Base-by-base conservation (phyloP, 2,888 invertebrate species). In the Drosophila histrio region DNA sequence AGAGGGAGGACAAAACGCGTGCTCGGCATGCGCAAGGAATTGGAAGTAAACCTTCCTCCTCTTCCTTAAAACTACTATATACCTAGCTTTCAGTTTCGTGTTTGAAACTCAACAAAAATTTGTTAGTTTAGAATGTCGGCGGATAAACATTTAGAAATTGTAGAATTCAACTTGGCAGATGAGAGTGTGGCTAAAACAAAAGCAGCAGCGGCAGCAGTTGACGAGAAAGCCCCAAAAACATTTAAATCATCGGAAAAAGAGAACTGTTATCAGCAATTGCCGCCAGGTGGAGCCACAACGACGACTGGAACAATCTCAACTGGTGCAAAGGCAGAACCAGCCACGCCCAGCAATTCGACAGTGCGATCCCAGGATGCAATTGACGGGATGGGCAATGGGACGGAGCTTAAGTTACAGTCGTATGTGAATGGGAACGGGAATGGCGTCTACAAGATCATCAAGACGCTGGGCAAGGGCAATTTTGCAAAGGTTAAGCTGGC, bases 401-500 rank as follows among this genome's bases (percentile, higher is more conserved):
- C 77, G 7, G 82, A 88, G 17, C 69, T 73, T 26, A 82, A 79
- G 61, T 71, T 73, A 24, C 84, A 77, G 28, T 78, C 85, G 15
- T 73, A 78, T 41, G 74, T 63, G n/a, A 85, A 68, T 39, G 81
- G 78, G 49, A 86, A 76, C 93, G 96, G 88, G 94, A 97, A 93
- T 97, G 99, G 92, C 97, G 99, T 99, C 93, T 99, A 99, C 94
- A 97, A 98, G 93, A 94, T 99, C 91, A 95, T 99, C 92, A 99
- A 99, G 93, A 99, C 99, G 82, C 99, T 99, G 92, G 99, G 99
- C 91, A 99, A 99, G 93, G 99, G 99, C 65, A 99, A 99, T 94
- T 99, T 99, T 93, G 99, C 99, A 92, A 99, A 99, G 94, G 98
- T 99, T 90, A 98, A 99, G 93, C 94, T 99, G 88, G 99, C 99